Conservation (phyloP, 2,888 invertebrate genomes). For the Gymnosoma rotundatum region DNA sequence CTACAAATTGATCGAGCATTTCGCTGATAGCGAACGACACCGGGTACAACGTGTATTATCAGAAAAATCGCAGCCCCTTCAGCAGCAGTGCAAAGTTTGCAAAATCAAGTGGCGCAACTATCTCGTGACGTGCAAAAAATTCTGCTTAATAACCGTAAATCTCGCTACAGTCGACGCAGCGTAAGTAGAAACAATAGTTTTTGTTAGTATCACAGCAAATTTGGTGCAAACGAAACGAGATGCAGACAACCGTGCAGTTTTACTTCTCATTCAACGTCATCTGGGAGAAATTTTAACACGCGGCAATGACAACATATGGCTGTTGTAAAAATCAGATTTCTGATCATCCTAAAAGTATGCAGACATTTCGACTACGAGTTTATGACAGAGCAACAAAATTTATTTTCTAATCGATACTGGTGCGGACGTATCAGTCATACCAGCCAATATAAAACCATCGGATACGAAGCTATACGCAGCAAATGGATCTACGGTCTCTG, state of each 20-base stretch:
- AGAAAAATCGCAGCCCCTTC: not conserved
- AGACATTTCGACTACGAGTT: slow-evolving; percentile 42
- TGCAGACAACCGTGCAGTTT: slow-evolving; percentile 29
- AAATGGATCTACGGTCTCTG: slow-evolving; percentile 22
- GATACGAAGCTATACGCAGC: slow-evolving; percentile 21
- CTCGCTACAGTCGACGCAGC: slow-evolving; percentile 6
- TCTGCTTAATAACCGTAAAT: no score
- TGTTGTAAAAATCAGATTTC: slow-evolving; percentile 9
- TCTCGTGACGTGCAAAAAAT: no score
- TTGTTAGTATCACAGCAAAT: slow-evolving; percentile 40
- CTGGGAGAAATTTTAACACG: not conserved
- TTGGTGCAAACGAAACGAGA: slow-evolving; percentile 36
- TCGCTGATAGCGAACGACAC: slow-evolving; percentile 4
- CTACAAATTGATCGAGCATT: not conserved
- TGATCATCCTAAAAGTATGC: slow-evolving; percentile 31
- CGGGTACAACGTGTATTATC: not conserved
- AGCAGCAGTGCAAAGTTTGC: no score
- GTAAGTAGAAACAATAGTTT: slow-evolving; percentile 20
- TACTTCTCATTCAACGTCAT: slow-evolving; percentile 22
- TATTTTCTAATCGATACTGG: slow-evolving; percentile 37
- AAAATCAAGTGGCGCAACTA: no score
- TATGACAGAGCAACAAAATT: slow-evolving; percentile 33
- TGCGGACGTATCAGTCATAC: not conserved
- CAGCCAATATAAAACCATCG: slow-evolving; percentile 27
- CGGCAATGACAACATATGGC: no score